A percentile compares a stretch with the other conserved stretches of the same genome.
These are phyloP conservation scores for Lagorchestes hirsutus DNA, from an alignment of 2,797 vertebrate species.

Conservation along the genomic window DNA sequence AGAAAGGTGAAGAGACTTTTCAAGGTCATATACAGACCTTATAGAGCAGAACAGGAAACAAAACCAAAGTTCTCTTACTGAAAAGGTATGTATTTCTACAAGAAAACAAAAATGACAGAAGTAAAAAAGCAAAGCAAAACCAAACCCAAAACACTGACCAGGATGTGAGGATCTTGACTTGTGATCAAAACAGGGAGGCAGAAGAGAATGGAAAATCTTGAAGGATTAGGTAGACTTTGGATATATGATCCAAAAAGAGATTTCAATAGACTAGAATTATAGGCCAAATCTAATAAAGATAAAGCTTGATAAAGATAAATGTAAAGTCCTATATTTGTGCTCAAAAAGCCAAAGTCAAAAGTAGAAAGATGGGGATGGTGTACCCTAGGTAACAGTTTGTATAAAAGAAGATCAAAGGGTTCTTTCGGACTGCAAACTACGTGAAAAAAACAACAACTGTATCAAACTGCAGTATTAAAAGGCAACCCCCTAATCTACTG, in stretches of 20 bases:
- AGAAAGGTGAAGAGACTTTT: not conserved
- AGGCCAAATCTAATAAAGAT: not conserved
- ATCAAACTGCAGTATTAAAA: not conserved
- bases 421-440: not conserved
- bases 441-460: not conserved
- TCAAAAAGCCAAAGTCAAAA: not conserved
- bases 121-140: not conserved
- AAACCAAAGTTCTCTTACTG: not conserved
- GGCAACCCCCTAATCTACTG: not conserved
- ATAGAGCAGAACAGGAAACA: not conserved
- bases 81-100: not conserved
- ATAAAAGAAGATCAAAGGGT: not conserved
- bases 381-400: not conserved
- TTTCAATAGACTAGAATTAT: not conserved
- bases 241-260: not conserved
- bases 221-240: not conserved
- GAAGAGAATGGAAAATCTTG: not conserved
- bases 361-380: not conserved
- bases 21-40: not conserved
- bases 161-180: not conserved
- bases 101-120: not conserved
- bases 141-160: not conserved
- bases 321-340: not conserved
- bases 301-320: not conserved
- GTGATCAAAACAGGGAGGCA: not conserved